These are phyloP conservation scores for Brienomyrus longianalis DNA, from an alignment of 2,113 vertebrate species.

Conservation along the genomic window DNA sequence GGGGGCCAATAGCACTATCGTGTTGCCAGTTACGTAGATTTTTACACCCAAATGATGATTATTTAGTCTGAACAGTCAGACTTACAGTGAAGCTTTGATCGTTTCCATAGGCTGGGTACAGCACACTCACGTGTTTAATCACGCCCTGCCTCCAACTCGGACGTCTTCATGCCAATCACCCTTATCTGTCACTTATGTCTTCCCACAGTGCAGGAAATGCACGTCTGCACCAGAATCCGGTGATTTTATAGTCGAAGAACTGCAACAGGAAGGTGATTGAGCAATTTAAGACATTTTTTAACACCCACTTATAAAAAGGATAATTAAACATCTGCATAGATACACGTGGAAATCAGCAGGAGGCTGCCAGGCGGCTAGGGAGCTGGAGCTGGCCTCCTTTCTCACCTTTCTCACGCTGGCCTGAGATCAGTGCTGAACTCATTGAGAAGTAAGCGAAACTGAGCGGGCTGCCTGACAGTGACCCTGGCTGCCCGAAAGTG, in stretches of 20 bases:
- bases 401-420: background rate
- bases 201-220: conserved; percentile 51
- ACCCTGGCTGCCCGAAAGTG: no score
- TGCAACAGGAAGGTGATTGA: conserved; percentile 26
- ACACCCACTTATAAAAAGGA: background rate
- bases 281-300: conserved; percentile 30
- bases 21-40: background rate
- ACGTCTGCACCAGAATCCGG: conserved; percentile 28
- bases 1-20: background rate
- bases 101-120: background rate
- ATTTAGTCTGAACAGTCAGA: background rate
- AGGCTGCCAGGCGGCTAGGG: background rate
- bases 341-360: background rate
- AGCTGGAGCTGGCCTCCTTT: background rate
- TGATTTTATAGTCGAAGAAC: conserved; percentile 43
- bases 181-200: conserved; percentile 46
- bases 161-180: conserved; percentile 50
- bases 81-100: background rate
- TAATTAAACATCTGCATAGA: background rate
- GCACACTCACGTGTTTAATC: conserved; percentile 4
- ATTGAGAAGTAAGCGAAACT: background rate
- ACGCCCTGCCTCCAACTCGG: background rate
- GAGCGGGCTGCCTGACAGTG: background rate
- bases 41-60: background rate
- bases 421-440: background rate